These are phyloP conservation scores for Paratrypauchen microcephalus DNA, from an alignment of 2,797 vertebrate genomes.

Conservation along the genomic window DNA sequence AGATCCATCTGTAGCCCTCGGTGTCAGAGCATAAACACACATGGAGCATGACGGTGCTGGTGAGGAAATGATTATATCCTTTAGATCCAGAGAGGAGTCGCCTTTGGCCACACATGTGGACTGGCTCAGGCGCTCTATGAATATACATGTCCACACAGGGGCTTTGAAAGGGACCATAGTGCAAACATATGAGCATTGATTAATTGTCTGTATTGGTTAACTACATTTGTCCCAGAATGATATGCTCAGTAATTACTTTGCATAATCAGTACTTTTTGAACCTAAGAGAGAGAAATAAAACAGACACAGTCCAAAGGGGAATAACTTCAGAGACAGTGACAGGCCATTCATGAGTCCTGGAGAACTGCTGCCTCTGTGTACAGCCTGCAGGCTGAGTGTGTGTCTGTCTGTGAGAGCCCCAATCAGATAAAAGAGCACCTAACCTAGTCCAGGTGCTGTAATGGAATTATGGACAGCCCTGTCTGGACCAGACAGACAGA, in stretches of 20 bases:
- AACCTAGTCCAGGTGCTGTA: constrained; percentile 73
- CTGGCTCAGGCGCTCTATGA: constrained; percentile 41
- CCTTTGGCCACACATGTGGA: constrained; percentile 42
- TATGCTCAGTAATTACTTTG: constrained; percentile 57
- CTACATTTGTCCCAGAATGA: constrained; percentile 31
- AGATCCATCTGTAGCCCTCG: constrained; percentile 38
- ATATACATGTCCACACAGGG: constrained; percentile 21
- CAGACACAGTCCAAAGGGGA: constrained; percentile 47
- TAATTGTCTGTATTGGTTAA: constrained; percentile 57
- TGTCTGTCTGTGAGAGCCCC: constrained; percentile 53
- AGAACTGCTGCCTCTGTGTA: constrained; percentile 44
- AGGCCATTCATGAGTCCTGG: constrained; percentile 54
- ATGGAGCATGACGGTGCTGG: constrained; percentile 36
- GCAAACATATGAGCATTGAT: constrained; percentile 17
- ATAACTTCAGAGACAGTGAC: constrained; percentile 43
- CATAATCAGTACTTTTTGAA: constrained; percentile 57
- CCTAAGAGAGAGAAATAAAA: constrained; percentile 27
- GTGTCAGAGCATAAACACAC: constrained; percentile 61
- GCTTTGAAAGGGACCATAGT: neutral
- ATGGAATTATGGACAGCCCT: constrained; percentile 68
- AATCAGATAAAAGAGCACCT: constrained; percentile 73
- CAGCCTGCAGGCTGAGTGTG: constrained; percentile 46
- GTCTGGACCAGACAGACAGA: constrained; percentile 59
- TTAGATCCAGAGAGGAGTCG: constrained; percentile 16
- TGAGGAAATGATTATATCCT: constrained; percentile 36